Percentiles rank a stretch among this genome's conserved stretches.
phyloP scores from a whole-genome alignment of 2,797 vertebrate genomes.

The Xenops minutus region DNA sequence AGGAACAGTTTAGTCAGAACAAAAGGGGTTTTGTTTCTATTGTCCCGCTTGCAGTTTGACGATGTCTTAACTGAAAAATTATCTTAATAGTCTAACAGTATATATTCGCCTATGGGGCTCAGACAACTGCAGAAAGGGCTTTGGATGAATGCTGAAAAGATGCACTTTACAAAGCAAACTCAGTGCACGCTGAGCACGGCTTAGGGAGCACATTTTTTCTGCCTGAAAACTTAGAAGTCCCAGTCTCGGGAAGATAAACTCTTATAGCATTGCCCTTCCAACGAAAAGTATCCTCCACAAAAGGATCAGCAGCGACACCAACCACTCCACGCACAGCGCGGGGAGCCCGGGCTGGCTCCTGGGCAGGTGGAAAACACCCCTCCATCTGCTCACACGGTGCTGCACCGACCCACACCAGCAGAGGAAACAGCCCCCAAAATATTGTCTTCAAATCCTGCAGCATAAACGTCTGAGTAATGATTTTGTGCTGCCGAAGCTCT shows the following conservation, averaged over 20 bases:
- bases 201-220: conserved; percentile 34
- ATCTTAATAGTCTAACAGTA: conserved; percentile 68
- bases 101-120: conserved; percentile 49
- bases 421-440: neutral
- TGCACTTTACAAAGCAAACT: conserved; percentile 57
- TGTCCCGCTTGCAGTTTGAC: conserved; percentile 84
- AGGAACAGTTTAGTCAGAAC: conserved; percentile 89
- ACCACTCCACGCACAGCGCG: rapidly evolving
- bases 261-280: neutral
- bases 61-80: conserved; percentile 77
- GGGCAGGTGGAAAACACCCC: neutral
- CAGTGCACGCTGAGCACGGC: neutral
- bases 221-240: conserved; percentile 47
- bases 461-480: neutral
- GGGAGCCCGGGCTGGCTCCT: neutral
- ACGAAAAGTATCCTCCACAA: neutral
- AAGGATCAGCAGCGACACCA: neutral
- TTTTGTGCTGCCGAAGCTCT: conserved; percentile 27
- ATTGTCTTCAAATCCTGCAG: neutral
- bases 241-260: neutral
- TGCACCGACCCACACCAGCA: neutral
- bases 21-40: conserved; percentile 94
- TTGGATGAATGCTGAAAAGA: conserved; percentile 52
- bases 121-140: conserved; percentile 37
- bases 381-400: neutral